A percentile compares a stretch with the other conserved stretches of the same genome.
Conservation (phyloP, 2,113 vertebrate species). For the Dicentrarchus labrax region DNA sequence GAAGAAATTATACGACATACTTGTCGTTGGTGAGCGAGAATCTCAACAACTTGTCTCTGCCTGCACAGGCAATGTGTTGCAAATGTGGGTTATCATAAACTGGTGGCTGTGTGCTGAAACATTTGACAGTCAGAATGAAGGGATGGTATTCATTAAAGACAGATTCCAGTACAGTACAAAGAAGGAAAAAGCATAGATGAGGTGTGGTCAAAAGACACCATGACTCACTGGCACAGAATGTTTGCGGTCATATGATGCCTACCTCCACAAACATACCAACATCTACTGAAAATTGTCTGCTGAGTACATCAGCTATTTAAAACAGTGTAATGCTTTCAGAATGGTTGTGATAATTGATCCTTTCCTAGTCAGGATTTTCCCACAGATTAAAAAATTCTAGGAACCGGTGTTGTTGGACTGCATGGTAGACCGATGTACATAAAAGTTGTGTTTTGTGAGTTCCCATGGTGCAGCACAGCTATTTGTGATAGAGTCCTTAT, state of each 20-base stretch:
- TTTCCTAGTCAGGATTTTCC: not conserved
- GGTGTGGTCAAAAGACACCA: not conserved
- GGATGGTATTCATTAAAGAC: not conserved
- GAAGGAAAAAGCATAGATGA: no score
- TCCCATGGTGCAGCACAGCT: not conserved
- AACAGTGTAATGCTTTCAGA: not conserved
- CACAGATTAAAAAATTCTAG: not conserved
- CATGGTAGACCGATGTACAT: not conserved
- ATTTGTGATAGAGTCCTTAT: constrained; percentile 1
- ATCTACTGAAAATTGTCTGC: not conserved
- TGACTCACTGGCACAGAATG: constrained; percentile 26
- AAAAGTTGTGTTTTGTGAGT: not conserved
- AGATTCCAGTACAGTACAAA: not conserved
- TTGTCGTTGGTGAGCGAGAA: no score
- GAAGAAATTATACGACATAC: not conserved
- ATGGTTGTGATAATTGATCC: no score
- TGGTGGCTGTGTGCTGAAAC: not conserved
- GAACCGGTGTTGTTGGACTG: not conserved
- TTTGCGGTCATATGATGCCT: not conserved
- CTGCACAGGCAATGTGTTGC: not conserved
- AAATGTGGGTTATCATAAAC: not conserved
- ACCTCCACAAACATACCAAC: not conserved
- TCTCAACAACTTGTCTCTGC: not conserved
- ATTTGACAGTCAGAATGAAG: not conserved
- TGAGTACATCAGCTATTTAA: not conserved